These are phyloP conservation scores for Paracyclopina nana DNA, from an alignment of 1,140 invertebrate species.

Conservation along the genomic window DNA sequence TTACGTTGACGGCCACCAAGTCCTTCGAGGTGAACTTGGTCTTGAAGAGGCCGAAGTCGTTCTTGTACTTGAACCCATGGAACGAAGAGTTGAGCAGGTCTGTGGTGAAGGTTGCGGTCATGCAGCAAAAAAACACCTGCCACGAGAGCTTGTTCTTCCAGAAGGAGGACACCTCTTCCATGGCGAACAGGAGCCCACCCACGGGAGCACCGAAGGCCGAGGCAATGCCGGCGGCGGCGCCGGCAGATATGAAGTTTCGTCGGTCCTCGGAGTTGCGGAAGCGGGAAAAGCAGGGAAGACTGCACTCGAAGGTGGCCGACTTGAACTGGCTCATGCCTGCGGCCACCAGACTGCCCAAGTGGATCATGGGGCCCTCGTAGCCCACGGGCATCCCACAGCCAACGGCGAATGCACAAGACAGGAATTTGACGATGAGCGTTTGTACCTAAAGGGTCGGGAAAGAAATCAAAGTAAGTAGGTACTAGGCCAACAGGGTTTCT, in stretches of 20 bases:
- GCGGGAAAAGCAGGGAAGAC: slow-evolving; percentile 26
- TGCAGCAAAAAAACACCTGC: slow-evolving; percentile 32
- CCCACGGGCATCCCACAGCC: slow-evolving; percentile 29
- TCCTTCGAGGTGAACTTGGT: slow-evolving; percentile 18
- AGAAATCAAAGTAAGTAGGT: too few relatives aligned
- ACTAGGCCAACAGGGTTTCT: too few relatives aligned
- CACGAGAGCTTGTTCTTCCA: slow-evolving; percentile 29
- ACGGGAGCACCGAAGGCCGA: slow-evolving; percentile 22
- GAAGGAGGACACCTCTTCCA: slow-evolving; percentile 28
- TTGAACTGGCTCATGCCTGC: slow-evolving; percentile 28
- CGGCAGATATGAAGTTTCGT: slow-evolving; percentile 22
- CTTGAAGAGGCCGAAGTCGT: slow-evolving; percentile 28
- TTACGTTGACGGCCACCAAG: slow-evolving; percentile 19
- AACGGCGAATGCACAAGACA: slow-evolving; percentile 28
- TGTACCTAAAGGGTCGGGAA: too few relatives aligned
- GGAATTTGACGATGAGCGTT: slow-evolving; percentile 28
- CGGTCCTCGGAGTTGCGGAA: slow-evolving; percentile 29
- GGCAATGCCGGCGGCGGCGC: slow-evolving; percentile 21
- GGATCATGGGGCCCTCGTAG: slow-evolving; percentile 29
- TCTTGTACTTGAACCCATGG: slow-evolving; percentile 25
- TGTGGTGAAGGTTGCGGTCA: slow-evolving; percentile 28
- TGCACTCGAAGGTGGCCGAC: slow-evolving; percentile 25
- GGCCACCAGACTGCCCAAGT: slow-evolving; percentile 27
- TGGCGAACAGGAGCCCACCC: slow-evolving; percentile 21
- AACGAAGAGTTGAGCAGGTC: slow-evolving; percentile 29